Evolutionary conservation across 2,888 invertebrate species (phyloP), one percentile per base, ranked within the genome.

Genomic region (Cephus nigrinus): DNA sequence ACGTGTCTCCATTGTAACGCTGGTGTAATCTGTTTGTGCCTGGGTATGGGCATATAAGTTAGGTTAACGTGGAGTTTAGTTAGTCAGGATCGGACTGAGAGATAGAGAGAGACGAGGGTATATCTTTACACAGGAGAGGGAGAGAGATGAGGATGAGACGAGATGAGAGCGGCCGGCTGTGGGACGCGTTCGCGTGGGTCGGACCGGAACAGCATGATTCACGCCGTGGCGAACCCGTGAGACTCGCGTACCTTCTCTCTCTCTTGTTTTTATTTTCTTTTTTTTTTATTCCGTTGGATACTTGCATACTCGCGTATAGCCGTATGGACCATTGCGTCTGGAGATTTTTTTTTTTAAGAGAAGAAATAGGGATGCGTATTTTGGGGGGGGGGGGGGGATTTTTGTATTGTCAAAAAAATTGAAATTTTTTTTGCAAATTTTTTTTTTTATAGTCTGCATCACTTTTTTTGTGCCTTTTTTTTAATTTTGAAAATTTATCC

Each of bases 191-290:
- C 85, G 90, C 90, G 91, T 91, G 90, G 91, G 91, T 85, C 88
- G 91, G 90, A 91, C 91, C 90, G 90, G 90, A 91, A 91, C 90
- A 86, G 88, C 85, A 90, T 91, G 91, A 91, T 90, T 91, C 90
- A 90, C 88, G 87, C 86, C 83, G 85, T 81, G 83, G 80, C 84
- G 83, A 81, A 84, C 84, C 83, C 86, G 86, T 86, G 87, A 84
- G 85, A 86, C 84, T 81, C 84, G 81, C 83, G 84, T 84, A 86
- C 31, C 69, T 69, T 12, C 15, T 31, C 69, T 69, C 69, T 30
- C 69, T 69, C 11, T 4, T 11, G 5, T 40, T 15, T 40, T 12
- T 36, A 1, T 12, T 31, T 31, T 31, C 31, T 31, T 40, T 15
- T 15, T 36, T 15, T 15, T 40, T 40, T 15, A 15, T 12, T 40